These are phyloP conservation scores for Uromys caudimaculatus DNA, from an alignment of 2,797 vertebrate species.

Conservation along the genomic window DNA sequence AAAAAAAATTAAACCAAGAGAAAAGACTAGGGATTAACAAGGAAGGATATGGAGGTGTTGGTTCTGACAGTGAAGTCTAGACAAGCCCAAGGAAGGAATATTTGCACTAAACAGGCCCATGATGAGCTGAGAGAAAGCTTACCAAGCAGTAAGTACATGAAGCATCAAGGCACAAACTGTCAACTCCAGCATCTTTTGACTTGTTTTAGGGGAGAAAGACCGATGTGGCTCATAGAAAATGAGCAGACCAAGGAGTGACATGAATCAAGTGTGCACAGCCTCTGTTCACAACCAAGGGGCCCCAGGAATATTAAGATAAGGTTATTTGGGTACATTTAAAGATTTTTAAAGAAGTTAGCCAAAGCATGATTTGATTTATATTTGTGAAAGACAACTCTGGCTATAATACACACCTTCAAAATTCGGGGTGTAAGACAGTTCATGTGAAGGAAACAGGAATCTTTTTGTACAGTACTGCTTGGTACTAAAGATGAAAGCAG, in stretches of 20 bases:
- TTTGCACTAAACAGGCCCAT: not conserved
- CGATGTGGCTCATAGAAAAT: not conserved
- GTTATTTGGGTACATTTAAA: not conserved
- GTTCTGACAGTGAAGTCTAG: not conserved
- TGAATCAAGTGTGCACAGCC: not conserved
- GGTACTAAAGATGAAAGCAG: not conserved
- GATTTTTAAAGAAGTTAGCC: not conserved
- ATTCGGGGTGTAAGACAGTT: not conserved
- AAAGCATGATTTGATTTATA: not conserved
- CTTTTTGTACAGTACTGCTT: not conserved
- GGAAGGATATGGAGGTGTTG: not conserved
- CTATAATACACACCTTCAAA: not conserved
- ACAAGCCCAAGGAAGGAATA: not conserved
- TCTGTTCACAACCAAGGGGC: not conserved
- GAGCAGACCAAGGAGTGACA: not conserved
- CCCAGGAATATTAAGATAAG: not conserved
- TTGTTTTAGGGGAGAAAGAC: not conserved
- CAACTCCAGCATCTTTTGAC: not conserved
- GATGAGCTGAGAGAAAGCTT: not conserved
- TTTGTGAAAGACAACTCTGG: not conserved
- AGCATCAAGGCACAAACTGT: not conserved
- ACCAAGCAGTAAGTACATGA: not conserved
- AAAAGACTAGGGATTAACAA: not conserved
- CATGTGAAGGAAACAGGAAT: not conserved
- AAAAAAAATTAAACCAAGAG: not conserved